These are phyloP conservation scores for Anas bahamensis DNA, from an alignment of 2,797 vertebrate species.

Conservation along the genomic window DNA sequence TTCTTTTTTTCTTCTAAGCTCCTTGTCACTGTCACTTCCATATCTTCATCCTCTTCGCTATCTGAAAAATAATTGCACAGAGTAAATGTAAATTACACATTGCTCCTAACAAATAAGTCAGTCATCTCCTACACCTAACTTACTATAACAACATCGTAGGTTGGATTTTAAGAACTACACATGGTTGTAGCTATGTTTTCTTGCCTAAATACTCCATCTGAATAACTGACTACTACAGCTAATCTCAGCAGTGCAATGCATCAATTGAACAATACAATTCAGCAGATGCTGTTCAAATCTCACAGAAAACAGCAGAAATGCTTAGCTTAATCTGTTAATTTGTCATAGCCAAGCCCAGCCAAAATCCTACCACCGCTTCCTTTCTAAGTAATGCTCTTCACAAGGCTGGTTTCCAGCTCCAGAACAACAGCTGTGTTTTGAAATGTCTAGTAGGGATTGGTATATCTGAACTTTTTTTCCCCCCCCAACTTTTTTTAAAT, in stretches of 20 bases:
- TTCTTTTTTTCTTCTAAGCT: constrained; percentile 46
- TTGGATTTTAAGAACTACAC: not conserved
- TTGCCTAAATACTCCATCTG: not conserved
- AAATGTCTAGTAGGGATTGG: not conserved
- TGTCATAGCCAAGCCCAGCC: not conserved
- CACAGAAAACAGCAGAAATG: not conserved
- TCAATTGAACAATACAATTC: too few relatives aligned
- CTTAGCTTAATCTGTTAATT: not conserved
- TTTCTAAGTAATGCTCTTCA: not conserved
- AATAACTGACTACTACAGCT: not conserved
- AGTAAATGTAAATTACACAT: not conserved
- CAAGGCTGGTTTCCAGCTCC: not conserved
- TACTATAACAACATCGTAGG: not conserved
- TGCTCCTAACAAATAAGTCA: not conserved
- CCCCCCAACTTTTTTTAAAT: not conserved
- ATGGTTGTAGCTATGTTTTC: not conserved
- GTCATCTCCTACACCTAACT: not conserved
- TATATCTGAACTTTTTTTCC: not conserved
- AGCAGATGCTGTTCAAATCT: not conserved
- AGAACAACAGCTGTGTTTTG: not conserved
- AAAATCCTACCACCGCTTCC: not conserved
- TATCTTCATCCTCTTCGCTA: constrained; percentile 62
- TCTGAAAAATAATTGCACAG: constrained; percentile 54
- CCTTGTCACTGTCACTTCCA: not conserved
- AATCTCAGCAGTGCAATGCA: not conserved